Conservation (phyloP, 2,113 vertebrate genomes). For the Nerophis lumbriciformis region DNA sequence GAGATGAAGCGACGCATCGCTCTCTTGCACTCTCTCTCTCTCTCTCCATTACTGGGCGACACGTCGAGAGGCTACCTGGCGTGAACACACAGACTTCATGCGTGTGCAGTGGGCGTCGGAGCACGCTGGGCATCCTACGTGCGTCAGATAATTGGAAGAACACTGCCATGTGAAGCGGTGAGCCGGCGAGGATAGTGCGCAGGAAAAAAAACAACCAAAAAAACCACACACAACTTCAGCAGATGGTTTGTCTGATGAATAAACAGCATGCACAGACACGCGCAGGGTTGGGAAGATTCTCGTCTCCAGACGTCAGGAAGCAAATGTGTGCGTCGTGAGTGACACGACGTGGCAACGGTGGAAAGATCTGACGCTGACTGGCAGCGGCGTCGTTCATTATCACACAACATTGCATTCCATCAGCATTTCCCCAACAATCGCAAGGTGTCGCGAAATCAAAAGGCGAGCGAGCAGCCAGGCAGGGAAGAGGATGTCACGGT, state of each 20-base stretch:
- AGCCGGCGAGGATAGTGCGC: constrained; percentile 41
- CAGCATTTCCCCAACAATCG: constrained; percentile 47
- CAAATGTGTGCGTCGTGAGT: constrained; percentile 30
- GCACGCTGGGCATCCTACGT: constrained; percentile 54
- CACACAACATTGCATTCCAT: constrained; percentile 48
- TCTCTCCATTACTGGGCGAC: constrained; percentile 45
- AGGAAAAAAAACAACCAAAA: constrained; percentile 51
- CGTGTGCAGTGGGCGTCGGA: constrained; percentile 49
- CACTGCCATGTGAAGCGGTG: constrained; percentile 45
- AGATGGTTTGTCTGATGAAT: constrained; percentile 71
- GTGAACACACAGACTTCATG: constrained; percentile 53
- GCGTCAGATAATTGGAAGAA: constrained; percentile 67
- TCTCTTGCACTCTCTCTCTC: constrained; percentile 21
- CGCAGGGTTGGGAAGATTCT: constrained; percentile 14
- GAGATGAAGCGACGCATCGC: constrained; percentile 21
- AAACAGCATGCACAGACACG: constrained; percentile 61
- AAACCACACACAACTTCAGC: constrained; percentile 64
- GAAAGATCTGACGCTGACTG: constrained; percentile 49
- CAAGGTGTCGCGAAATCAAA: constrained; percentile 58
- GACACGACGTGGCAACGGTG: constrained; percentile 34
- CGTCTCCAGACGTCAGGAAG: constrained; percentile 18
- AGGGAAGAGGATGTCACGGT: constrained; percentile 46
- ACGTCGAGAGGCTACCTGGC: constrained; percentile 55
- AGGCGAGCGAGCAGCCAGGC: constrained; percentile 48
- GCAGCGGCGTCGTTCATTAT: constrained; percentile 56